A percentile compares a stretch with the other conserved stretches of the same genome.
phyloP scores from a whole-genome alignment of 2,888 invertebrate species.

The Callyntrura sp. region DNA sequence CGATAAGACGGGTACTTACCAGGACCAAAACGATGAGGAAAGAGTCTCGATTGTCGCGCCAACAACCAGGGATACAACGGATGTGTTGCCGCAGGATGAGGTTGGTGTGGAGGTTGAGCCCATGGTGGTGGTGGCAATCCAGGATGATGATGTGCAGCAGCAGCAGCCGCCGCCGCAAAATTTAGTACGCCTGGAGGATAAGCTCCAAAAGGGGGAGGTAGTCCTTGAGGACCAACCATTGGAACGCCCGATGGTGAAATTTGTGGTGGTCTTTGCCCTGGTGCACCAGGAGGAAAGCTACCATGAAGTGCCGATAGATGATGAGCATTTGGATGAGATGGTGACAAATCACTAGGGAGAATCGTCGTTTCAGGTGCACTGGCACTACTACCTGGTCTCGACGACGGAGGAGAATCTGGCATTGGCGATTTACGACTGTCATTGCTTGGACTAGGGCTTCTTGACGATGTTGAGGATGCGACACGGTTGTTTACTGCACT shows the following conservation, averaged over 20 bases:
- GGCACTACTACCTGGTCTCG: constrained; percentile 37
- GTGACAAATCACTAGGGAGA: background rate
- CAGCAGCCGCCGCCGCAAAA: constrained; percentile 40
- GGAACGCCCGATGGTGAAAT: constrained; percentile 22
- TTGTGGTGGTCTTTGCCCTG: constrained; percentile 15
- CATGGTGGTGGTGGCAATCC: constrained; percentile 27
- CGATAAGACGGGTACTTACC: constrained; percentile 33
- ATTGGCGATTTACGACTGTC: constrained; percentile 33
- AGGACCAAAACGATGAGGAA: constrained; percentile 47
- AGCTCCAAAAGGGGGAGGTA: constrained; percentile 40
- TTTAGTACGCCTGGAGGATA: constrained; percentile 37
- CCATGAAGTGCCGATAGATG: background rate
- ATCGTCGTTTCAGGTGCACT: constrained; percentile 39
- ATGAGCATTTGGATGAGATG: constrained; percentile 23
- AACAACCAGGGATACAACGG: constrained; percentile 43
- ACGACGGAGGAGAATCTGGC: constrained; percentile 33
- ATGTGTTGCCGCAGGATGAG: constrained; percentile 19
- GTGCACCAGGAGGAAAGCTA: background rate
- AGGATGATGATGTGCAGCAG: constrained; percentile 44
- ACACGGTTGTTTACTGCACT: constrained; percentile 50
- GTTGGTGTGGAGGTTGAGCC: constrained; percentile 48
- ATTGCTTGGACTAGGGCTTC: constrained; percentile 51
- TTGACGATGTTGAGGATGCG: constrained; percentile 32
- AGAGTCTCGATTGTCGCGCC: constrained; percentile 37
- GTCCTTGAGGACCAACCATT: background rate